These are phyloP conservation scores for Ptychochromis oligacanthus DNA, from an alignment of 2,113 vertebrate species.

Conservation along the genomic window DNA sequence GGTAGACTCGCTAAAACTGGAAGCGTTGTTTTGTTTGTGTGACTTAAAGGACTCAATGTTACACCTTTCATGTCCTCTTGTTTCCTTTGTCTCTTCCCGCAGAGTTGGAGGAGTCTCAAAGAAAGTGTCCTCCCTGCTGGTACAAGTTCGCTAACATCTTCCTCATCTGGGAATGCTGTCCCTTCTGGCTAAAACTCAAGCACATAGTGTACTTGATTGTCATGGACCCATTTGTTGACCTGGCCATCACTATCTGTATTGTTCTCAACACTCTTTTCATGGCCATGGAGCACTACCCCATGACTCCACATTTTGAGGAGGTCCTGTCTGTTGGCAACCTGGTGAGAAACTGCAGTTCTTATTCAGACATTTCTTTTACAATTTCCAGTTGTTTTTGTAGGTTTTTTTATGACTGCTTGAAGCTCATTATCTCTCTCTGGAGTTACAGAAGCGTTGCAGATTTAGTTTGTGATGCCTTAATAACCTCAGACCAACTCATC, in stretches of 20 bases:
- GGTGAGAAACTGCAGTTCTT: slow-evolving; percentile 81
- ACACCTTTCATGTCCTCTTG: background rate
- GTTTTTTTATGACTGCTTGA: background rate
- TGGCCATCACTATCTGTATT: slow-evolving; percentile 98
- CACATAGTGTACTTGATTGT: slow-evolving; percentile 93
- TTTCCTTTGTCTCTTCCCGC: background rate
- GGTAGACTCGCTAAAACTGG: no score
- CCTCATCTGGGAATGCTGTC: slow-evolving; percentile 97
- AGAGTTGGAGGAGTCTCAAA: slow-evolving; percentile 98
- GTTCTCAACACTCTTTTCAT: slow-evolving; percentile 98
- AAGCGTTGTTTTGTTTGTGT: no score
- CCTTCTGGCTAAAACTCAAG: slow-evolving; percentile 93
- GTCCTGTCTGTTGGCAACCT: slow-evolving; percentile 91
- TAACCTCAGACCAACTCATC: slow-evolving; percentile 49
- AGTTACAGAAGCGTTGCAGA: slow-evolving; percentile 38
- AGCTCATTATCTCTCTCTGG: slow-evolving; percentile 1
- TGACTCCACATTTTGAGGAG: slow-evolving; percentile 85
- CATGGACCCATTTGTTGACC: slow-evolving; percentile 98
- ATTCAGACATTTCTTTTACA: background rate
- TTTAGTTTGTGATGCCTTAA: slow-evolving; percentile 39
- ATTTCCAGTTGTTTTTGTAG: background rate
- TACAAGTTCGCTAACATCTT: slow-evolving; percentile 95
- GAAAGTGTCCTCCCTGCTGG: slow-evolving; percentile 97
- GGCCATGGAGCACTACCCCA: slow-evolving; percentile 99
- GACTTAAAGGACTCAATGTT: background rate